Evolutionary conservation across 1,140 invertebrate species (phyloP), one percentile per base, ranked within the genome.

Genomic region (Arion vulgaris): DNA sequence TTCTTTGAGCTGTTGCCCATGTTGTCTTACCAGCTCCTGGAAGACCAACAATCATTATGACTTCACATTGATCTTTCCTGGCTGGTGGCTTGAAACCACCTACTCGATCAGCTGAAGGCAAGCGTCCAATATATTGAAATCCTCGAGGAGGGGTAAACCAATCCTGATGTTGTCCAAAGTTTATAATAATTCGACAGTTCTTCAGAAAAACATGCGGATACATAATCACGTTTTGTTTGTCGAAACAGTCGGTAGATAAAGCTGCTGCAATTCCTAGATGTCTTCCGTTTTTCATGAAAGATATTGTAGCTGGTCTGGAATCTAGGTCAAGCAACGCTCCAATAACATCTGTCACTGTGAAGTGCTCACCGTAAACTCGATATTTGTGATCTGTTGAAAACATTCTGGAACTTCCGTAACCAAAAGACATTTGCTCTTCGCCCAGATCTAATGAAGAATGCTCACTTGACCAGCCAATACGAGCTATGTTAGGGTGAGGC

Each of bases 261-360:
- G 23, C 23, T 17, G 9, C 1, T 45, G 34, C 38, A 45, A n/a
- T 62, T 19, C 72, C 72, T 11, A 74, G 13, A 28, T 45, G 17
- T 41, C 45, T 17, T 1, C 72, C 72, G n/a, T 74, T 74, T 49
- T 74, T 74, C 26, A 74, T 74, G n/a, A 74, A 74, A 2, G 72
- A 74, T 5, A 74, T 13, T 45, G 5, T 41, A 9, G 23, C 38
- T 49, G 72, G 72, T 9, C 19, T 49, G 9, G 72, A 74, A 45
- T 74, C 72, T 26, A 74, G 39, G 41, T 74, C n/a, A 45, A 74
- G 19, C 72, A 45, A 45, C 4, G 72, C 72, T 49, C 72, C 72
- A 13, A 74, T 28, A 45, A 74, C 72, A 49, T 74, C 72, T 9
- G 11, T 23, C 5, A 19, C 57, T 62, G 15, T n/a, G 26, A 62